Evolutionary conservation across 2,888 invertebrate genomes (phyloP), one percentile per base, ranked within the genome.

Genomic region (Catocala nupta): DNA sequence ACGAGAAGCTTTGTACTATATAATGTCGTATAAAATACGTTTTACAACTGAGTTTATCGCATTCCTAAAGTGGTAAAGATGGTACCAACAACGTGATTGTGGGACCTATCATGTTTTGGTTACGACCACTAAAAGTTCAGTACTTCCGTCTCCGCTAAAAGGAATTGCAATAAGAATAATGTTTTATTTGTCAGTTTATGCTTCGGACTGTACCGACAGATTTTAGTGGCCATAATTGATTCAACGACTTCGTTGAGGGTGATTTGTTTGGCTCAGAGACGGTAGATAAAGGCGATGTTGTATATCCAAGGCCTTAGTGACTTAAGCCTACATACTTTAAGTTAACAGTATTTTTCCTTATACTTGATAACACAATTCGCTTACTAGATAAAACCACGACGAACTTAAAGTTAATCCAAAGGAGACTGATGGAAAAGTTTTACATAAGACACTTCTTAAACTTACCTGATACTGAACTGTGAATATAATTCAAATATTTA

Each of bases 11-110:
- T 81, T 83, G 82, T 79, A 82, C 71, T 70, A 68, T 78, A 76
- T 73, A 84, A 81, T 70, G 69, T 58, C 59, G 55, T 65, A 77
- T 75, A 78, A 77, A 77, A 65, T 63, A 68, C 71, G 74, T 78
- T 87, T 88, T 84, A 87, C 75, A 80, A 73, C 83, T 71, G 69
- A 77, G 72, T 86, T 87, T 86, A 87, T 81, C 68, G 75, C 75
- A 70, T 73, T 73, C 77, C 76, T 82, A 81, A 84, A 78, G 69
- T 74, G 75, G 71, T 71, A 63, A 68, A 76, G 63, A 72, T 71
- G 59, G 63, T 43, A 63, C 57, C 61, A 56, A 44, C 42, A 64
- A 43, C 62, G 52, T 67, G 75, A 80, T 81, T 80, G 80, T 67
- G 61, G 64, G 60, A 73, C 71, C 80, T 79, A 80, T 80, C 79